Base-by-base conservation (phyloP, 2,888 invertebrate genomes). In the Heliconius sara region DNA sequence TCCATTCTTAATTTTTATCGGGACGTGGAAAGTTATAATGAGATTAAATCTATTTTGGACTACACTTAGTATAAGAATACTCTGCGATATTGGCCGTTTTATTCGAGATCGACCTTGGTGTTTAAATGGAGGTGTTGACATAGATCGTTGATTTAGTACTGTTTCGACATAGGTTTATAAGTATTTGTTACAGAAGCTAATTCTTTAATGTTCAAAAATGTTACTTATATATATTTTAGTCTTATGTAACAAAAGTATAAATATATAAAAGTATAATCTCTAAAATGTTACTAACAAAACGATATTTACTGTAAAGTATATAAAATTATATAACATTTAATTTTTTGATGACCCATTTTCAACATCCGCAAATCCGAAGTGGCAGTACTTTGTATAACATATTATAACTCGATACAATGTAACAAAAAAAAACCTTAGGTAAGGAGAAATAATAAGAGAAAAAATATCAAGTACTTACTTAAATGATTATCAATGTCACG, bases 81-180 rank as follows among this genome's bases (percentile, higher is more conserved):
- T 85, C 87, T 85, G 86, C 86, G 87, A 88, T 87, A 86, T 88
- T 83, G 86, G 85, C 88, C 84, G 88, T 90, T 86, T 89, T 88
- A 88, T 89, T 89, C 85, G 85, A 84, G 82, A 77, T 73, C 88
- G 91, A 89, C 95, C 95, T 94, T 94, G 91, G 77, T 75, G 82
- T 89, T 91, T 94, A 94, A 94, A 94, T 91, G 94, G 93, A 94
- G 90, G 93, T 93, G 95, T 91, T 94, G 94, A 95, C 93, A 94
- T 86, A 87, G 83, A 84, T 86, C 83, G 80, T 83, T 91, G 94
- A 95, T 94, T 95, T 95, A 94, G 93, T 81, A 85, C 80, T 86
- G 87, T 91, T 90, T 87, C 89, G 89, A 89, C 74, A 67, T 60
- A 74, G 74, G 73, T 27, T 30, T 63, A 70, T 57, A 39, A 7